Base-by-base conservation (phyloP, 2,888 invertebrate species). In the Drosophila meridionalis region DNA sequence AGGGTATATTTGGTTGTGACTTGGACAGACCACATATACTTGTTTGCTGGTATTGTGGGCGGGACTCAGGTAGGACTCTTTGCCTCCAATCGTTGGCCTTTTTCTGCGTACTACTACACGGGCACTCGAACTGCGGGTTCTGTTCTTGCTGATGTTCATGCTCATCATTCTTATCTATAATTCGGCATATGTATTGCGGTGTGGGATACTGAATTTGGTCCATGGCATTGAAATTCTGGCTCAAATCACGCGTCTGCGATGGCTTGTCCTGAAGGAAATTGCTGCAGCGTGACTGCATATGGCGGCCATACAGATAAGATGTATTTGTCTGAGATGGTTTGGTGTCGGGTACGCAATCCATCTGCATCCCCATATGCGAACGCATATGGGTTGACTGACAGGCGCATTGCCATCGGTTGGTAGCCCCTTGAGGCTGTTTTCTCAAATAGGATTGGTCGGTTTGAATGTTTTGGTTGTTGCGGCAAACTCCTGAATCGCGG, bases 401-500 rank as follows among this genome's bases (percentile, higher is more conserved):
- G 11, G 34, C 9, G 14, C 8, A 34, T 45, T 14, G 57, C 57
- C 32, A 34, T 20, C 30, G 30, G 3, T 52, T 12, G 6, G 4
- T 38, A 3, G 5, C 3, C 14, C 26, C 26, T 78, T 65, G 85
- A 32, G 80, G 7, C 76, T 68, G 56, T 3, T 69, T 34, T 52
- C 40, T 63, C 12, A 89, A 48, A 67, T 71, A 66, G 53, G 87
- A 87, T 59, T 52, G 11, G 8, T 73, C 72, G 59, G 87, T 82
- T 65, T 80, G 85, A 9, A 66, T 63, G 11, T 67, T 34, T 62
- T 77, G 69, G 61, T 48, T 40, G 55, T 68, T 36, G 55, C 56
- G 70, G 61, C 53, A 47, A 53, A 28, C 20, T 47, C 30, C 55
- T 32, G 45, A 59, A 67, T 32, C 34, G 47, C 52, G 58, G 67